These are phyloP conservation scores for Tridacna gigas DNA, from an alignment of 2,888 invertebrate genomes.

Conservation along the genomic window DNA sequence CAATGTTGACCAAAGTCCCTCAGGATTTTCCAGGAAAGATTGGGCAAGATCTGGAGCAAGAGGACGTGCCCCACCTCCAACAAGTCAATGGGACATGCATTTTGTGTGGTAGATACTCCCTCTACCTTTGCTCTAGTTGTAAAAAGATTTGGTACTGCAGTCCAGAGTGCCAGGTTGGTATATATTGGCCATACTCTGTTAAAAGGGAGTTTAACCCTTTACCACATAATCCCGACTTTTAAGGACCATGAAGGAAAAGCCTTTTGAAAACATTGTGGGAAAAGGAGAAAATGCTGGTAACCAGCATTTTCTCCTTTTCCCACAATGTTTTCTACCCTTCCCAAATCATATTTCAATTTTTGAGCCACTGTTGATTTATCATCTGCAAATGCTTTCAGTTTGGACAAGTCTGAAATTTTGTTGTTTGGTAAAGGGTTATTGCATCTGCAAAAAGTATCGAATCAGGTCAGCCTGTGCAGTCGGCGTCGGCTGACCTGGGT, in stretches of 20 bases:
- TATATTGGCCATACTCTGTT: not conserved
- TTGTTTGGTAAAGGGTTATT: no score
- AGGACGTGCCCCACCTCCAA: constrained; percentile 52
- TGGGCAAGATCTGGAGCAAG: not conserved
- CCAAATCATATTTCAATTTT: no score
- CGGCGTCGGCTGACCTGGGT: no score
- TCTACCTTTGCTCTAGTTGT: constrained; percentile 77
- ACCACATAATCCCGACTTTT: not conserved
- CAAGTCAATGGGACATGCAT: constrained; percentile 72
- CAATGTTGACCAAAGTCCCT: not conserved
- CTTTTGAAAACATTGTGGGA: not conserved
- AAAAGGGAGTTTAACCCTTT: no score
- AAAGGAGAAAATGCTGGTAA: not conserved
- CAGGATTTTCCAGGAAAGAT: not conserved
- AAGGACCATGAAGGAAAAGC: not conserved
- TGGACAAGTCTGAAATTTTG: no score
- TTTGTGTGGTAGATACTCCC: constrained; percentile 73
- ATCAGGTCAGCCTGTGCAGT: no score
- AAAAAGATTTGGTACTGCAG: constrained; percentile 94
- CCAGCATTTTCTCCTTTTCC: not conserved
- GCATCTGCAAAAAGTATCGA: no score
- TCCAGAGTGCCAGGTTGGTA: constrained; percentile 93
- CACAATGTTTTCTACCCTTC: not conserved
- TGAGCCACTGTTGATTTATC: no score
- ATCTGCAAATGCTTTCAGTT: no score